Evolutionary conservation across 2,113 vertebrate species (phyloP).

Genomic region (Gambusia holbrooki): DNA sequence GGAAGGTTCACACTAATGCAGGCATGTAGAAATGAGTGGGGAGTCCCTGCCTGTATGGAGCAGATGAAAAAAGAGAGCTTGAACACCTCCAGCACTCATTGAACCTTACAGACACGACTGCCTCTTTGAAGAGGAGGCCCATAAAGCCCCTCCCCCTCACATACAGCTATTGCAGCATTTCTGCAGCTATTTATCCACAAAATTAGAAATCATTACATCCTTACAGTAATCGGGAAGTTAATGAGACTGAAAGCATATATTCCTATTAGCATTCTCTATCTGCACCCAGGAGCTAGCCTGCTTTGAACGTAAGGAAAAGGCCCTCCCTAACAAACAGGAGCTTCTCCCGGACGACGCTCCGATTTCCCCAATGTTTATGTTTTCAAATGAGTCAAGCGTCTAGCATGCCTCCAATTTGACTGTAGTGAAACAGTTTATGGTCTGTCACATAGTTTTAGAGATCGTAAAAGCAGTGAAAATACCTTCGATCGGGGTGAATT

Average conservation of each 20-base stretch:
- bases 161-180: constrained; percentile 17
- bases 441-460: not conserved
- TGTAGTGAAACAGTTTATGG: not conserved
- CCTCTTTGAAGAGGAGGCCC: constrained; percentile 23
- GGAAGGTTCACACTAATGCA: not conserved
- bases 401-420: constrained; percentile 22
- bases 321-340: constrained; percentile 35
- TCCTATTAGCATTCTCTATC: not conserved
- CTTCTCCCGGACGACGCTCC: constrained; percentile 36
- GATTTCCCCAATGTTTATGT: constrained; percentile 16
- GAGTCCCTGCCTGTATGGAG: constrained; percentile 13
- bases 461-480: not conserved
- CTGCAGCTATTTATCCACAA: not conserved
- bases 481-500: not conserved
- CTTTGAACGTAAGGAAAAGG: constrained; percentile 39
- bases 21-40: too few relatives aligned
- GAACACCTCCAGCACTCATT: not conserved
- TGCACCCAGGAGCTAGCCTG: not conserved
- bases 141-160: constrained; percentile 45
- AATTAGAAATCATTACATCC: not conserved
- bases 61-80: not conserved
- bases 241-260: too few relatives aligned
- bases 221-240: accelerated
- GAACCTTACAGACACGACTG: not conserved
- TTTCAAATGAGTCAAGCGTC: not conserved